Evolutionary conservation across 2,797 vertebrate genomes (phyloP), one percentile per base, ranked within the genome.

Genomic region (Etheostoma nigrum): DNA sequence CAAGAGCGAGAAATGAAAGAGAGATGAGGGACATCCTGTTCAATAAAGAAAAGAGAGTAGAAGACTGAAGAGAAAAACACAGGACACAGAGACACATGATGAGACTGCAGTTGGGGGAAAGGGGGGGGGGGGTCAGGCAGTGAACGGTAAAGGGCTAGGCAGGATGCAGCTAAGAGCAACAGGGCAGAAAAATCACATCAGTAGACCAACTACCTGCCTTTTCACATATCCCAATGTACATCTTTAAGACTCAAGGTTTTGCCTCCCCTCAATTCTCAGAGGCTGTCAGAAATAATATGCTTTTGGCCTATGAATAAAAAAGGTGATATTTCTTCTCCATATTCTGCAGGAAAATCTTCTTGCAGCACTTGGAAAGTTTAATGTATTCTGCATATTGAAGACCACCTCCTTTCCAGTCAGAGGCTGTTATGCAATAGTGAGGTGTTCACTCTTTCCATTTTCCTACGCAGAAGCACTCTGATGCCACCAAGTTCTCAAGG

Each of bases 401-500:
- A 86, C 85, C 89, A 90, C 87, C 90, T 88, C 88, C 81, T 81
- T 84, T 83, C 69, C 58, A 70, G 77, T 88, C 79, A 47, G 55
- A 85, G 64, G 66, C 70, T 70, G 85, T 93, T 93, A 93, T 88
- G 88, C 76, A 92, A 93, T 30, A 72, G 80, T 49, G 85, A 91
- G 89, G 88, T 91, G 90, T 91, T 93, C 90, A 92, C 85, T 91
- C 87, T 93, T 93, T 92, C 92, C 91, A 91, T 88, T 91, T 90
- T 84, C 86, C 88, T 84, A 69, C 87, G 90, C 82, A 65, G 78
- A 82, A 87, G 84, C 72, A 72, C 79, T 60, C 76, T 36, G 79
- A 92, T 89, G 86, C 86, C 86, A 91, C 88, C 79, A 85, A 86
- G 87, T 89, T 90, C 85, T 89, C 83, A 89, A 86, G 74, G 84